Evolutionary conservation across 1,140 invertebrate genomes (phyloP).

Genomic region (Pseudobourletiella spinata): DNA sequence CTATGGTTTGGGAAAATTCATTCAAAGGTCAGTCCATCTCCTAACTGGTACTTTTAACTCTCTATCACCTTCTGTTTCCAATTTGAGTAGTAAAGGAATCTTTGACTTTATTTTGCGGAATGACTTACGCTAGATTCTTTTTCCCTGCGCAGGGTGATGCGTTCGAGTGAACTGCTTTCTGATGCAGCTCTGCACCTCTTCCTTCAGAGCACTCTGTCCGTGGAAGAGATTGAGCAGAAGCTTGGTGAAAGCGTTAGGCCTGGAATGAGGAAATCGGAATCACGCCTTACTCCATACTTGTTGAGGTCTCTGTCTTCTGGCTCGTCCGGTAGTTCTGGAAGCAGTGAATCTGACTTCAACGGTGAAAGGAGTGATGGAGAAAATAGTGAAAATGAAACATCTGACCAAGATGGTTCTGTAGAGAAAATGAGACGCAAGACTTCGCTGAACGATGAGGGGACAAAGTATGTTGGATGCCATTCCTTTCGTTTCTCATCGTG

Average conservation of each 20-base stretch:
- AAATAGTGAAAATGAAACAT: not conserved
- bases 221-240: constrained; percentile 23
- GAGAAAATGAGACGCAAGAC: too few relatives aligned
- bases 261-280: not conserved
- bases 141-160: constrained; percentile 23
- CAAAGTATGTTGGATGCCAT: too few relatives aligned
- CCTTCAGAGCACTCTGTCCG: constrained; percentile 27
- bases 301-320: constrained; percentile 6
- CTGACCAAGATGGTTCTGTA: too few relatives aligned
- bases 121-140: not conserved
- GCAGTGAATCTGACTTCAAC: not conserved
- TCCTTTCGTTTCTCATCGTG: too few relatives aligned
- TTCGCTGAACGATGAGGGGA: too few relatives aligned
- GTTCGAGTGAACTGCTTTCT: constrained; percentile 31
- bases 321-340: not conserved
- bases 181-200: constrained; percentile 34
- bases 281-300: not conserved
- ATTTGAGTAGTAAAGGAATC: too few relatives aligned
- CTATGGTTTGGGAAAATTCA: constrained; percentile 27
- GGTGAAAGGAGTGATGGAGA: not conserved
- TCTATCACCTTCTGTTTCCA: not conserved
- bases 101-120: too few relatives aligned
- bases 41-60: not conserved
- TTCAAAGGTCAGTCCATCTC: constrained; percentile 26
- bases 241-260: constrained; percentile 8